phyloP scores from a whole-genome alignment of 2,113 vertebrate species.

The Diglossa brunneiventris region DNA sequence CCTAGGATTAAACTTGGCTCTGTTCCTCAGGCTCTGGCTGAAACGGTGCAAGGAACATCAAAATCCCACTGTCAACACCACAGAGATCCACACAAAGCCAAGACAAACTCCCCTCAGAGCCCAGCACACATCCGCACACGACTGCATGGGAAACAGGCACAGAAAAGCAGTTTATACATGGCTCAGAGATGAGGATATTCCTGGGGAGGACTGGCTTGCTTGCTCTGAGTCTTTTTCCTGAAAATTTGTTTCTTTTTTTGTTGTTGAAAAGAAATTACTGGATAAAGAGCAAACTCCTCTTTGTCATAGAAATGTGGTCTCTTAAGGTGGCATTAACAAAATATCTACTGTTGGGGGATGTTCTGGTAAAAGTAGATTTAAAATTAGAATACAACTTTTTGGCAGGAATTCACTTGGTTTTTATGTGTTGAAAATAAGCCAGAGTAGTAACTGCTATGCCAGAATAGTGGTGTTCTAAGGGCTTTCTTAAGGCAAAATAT shows the following conservation, averaged over 20 bases:
- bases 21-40: background rate
- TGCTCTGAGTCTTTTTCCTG: background rate
- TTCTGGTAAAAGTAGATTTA: background rate
- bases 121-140: background rate
- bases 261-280: background rate
- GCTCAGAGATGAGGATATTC: background rate
- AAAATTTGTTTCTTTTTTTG: background rate
- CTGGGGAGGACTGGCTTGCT: background rate
- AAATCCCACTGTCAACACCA: constrained; percentile 37
- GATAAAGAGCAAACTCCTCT: background rate
- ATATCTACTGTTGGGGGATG: background rate
- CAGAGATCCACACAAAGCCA: background rate
- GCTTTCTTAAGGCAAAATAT: background rate
- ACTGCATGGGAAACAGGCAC: background rate
- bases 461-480: background rate
- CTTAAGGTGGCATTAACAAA: background rate
- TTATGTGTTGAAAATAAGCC: background rate
- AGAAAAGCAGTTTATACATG: background rate
- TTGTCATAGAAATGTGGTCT: background rate
- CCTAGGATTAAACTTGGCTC: background rate
- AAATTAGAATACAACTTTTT: background rate
- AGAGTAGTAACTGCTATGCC: background rate
- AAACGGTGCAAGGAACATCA: constrained; percentile 14
- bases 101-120: constrained; percentile 19
- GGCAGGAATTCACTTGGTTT: background rate